Percentiles rank a stretch among this genome's conserved stretches.
phyloP scores from a whole-genome alignment of 2,888 invertebrate species.

The Chromoteleia sp. region DNA sequence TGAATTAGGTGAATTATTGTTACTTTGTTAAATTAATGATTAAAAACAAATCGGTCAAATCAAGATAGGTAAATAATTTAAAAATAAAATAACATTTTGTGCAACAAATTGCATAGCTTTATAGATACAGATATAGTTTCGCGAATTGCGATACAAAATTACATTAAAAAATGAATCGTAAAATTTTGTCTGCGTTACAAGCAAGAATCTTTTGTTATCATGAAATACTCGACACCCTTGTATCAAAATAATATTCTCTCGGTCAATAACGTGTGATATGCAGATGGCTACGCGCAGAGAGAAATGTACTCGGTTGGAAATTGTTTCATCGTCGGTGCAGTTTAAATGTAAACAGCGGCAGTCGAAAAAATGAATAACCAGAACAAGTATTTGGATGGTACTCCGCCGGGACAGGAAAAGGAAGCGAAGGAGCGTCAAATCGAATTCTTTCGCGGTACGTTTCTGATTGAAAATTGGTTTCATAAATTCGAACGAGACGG shows the following conservation, averaged over 20 bases:
- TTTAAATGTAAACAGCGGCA: slow-evolving; percentile 3
- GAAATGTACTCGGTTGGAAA: neutral
- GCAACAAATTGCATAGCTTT: no score
- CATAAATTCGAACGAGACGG: slow-evolving; percentile 15
- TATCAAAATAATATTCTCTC: neutral
- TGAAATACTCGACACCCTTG: neutral
- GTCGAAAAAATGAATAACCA: slow-evolving; percentile 12
- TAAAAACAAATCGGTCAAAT: no score
- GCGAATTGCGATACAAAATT: no score
- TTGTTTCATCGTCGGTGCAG: neutral
- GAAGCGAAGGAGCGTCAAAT: slow-evolving; percentile 14
- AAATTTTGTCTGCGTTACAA: no score
- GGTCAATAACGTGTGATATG: neutral
- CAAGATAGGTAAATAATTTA: no score
- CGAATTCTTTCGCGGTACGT: slow-evolving; percentile 16
- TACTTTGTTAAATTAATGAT: no score
- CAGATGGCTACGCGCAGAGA: neutral
- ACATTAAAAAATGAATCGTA: no score
- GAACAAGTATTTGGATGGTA: neutral
- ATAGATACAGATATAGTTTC: no score
- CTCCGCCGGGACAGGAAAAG: neutral
- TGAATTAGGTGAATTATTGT: no score
- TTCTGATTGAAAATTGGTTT: slow-evolving; percentile 36
- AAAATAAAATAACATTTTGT: no score
- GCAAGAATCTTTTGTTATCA: no score